Base-by-base conservation (phyloP, 2,888 invertebrate species). In the Oxyscelio sp. region DNA sequence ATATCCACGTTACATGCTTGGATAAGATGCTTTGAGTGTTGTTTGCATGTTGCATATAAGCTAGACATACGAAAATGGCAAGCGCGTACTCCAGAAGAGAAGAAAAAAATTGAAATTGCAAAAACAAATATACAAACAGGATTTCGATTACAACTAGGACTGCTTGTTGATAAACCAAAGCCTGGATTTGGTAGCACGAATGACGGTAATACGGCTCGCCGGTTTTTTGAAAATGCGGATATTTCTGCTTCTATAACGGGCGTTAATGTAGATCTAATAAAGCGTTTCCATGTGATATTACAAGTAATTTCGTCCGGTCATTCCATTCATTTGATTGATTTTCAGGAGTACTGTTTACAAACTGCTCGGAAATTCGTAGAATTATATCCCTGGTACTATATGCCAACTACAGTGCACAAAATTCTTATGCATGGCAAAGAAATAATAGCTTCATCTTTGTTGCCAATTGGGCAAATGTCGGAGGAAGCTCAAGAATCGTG, bases 231-330 rank as follows among this genome's bases (percentile, higher is more conserved):
- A 52, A 59, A 78, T 40, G 21, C 68, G n/a, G 21, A 43, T 13
- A 13, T 70, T 59, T 48, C 68, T 17, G 59, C 78, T n/a, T 31
- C 50, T 22, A 92, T 92, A 70, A 90, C 90, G 11, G 90, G 89
- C 4, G 71, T 92, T 5, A 82, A 90, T 74, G 65, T 77, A 70
- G 71, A 88, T 31, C 66, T 91, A 21, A 90, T 90, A 48, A 75
- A 85, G 74, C 27, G 82, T 31, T 88, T 87, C 56, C 54, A 84
- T 22, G 74, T 89, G 17, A 45, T 45, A 15, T 45, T 45, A 15
- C 45, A 45, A 45, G 17, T 15, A 9, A 45, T 45, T 45, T 45
- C 45, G 15, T 45, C 2, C 17, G 45, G 17, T 15, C 45, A 45
- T 45, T 9, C 13, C 2, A 45, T 45, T 45, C 45, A 45, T 45